Conservation (phyloP, 1,140 invertebrate genomes). For the Leptestheria dahalacensis region DNA sequence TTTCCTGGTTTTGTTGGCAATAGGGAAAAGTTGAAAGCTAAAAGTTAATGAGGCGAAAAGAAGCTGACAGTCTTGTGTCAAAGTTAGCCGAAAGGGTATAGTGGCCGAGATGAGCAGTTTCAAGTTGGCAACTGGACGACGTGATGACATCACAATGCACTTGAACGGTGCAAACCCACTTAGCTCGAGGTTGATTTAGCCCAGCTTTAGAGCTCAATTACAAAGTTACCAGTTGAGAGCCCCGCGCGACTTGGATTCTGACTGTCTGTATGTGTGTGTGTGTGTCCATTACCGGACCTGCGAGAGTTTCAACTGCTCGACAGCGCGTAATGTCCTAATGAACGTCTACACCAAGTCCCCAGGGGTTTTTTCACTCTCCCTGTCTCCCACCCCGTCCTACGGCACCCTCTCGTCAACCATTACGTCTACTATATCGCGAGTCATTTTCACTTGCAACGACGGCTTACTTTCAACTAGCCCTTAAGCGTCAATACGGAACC, state of each 20-base stretch:
- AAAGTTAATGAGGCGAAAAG: no score
- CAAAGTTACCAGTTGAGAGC: slow-evolving; percentile 7
- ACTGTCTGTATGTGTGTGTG: not conserved
- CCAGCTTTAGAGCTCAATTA: slow-evolving; percentile 12
- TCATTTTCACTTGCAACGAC: not conserved
- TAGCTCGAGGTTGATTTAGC: not conserved
- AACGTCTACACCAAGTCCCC: not conserved
- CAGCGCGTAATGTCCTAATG: slow-evolving; percentile 13
- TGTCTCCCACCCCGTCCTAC: slow-evolving; percentile 20
- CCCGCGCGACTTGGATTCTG: no score
- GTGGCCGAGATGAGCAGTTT: no score
- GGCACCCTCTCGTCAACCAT: slow-evolving; percentile 9
- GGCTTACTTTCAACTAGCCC: not conserved
- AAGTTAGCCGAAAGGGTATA: no score
- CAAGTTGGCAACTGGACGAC: not conserved
- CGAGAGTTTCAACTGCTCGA: slow-evolving; percentile 4
- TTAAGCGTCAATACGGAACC: not conserved
- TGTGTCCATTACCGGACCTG: slow-evolving; percentile 9
- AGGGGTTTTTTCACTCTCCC: slow-evolving; percentile 22
- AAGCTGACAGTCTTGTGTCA: no score
- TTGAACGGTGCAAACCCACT: not conserved
- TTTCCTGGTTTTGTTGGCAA: no score
- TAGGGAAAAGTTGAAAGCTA: no score
- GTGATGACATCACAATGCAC: not conserved
- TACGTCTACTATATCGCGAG: not conserved